phyloP scores from a whole-genome alignment of 2,888 invertebrate species.

The Opisthograptis luteolata region DNA sequence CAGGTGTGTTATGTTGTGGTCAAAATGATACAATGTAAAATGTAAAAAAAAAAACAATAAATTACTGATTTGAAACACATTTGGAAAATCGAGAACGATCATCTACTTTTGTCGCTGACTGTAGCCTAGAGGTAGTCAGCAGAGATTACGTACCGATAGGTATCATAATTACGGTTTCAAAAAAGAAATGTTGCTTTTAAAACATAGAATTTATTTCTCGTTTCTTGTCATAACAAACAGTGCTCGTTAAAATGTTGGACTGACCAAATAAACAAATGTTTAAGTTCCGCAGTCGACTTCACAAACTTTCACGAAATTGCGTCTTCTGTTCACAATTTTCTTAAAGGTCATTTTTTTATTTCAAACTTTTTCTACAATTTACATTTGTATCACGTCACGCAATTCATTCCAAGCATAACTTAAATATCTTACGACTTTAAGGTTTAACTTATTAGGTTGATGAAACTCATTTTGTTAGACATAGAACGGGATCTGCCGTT shows the following conservation, averaged over 20 bases:
- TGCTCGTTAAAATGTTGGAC: neutral
- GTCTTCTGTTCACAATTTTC: conserved; percentile 2
- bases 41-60: too few relatives aligned
- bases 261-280: conserved; percentile 8
- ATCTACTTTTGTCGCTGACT: too few relatives aligned
- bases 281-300: conserved; percentile 10
- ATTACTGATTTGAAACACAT: too few relatives aligned
- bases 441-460: conserved; percentile 8
- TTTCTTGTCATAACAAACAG: neutral
- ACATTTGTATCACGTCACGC: conserved; percentile 21
- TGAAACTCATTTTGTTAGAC: neutral
- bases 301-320: conserved; percentile 9
- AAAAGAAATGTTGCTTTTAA: too few relatives aligned
- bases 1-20: too few relatives aligned
- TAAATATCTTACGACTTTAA: conserved; percentile 13
- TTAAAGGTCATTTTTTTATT: conserved; percentile 8
- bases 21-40: too few relatives aligned
- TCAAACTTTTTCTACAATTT: conserved; percentile 15
- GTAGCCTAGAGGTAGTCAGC: too few relatives aligned
- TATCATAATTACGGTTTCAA: too few relatives aligned
- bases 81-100: too few relatives aligned
- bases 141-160: too few relatives aligned
- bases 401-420: conserved; percentile 17
- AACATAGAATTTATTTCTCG: too few relatives aligned
- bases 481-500: neutral